Conservation (phyloP, 1,140 invertebrate species). For the Dysdera silvatica region DNA sequence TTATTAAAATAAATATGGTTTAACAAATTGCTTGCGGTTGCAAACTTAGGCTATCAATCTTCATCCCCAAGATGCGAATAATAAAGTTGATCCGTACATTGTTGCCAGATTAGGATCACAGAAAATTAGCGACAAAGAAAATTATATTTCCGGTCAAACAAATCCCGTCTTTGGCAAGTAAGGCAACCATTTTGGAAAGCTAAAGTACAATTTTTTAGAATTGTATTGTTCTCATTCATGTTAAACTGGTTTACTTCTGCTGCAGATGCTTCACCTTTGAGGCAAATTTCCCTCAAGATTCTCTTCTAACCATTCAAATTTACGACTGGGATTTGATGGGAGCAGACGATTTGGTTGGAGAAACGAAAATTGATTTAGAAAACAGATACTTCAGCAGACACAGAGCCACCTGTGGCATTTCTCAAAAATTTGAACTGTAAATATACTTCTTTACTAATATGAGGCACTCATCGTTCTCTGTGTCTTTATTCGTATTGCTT, state of each 20-base stretch:
- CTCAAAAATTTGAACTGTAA: slow-evolving; percentile 75
- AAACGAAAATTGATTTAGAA: slow-evolving; percentile 83
- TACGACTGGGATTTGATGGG: slow-evolving; percentile 82
- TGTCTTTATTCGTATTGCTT: not conserved
- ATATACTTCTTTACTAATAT: not conserved
- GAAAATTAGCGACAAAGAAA: slow-evolving; percentile 73
- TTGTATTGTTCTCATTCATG: not conserved
- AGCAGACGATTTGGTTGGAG: slow-evolving; percentile 79
- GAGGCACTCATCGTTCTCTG: not conserved
- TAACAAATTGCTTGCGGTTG: not conserved
- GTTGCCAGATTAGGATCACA: slow-evolving; percentile 72
- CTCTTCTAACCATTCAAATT: slow-evolving; percentile 69
- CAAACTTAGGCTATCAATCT: slow-evolving; percentile 64
- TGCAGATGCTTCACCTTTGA: slow-evolving; percentile 79
- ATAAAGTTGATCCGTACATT: slow-evolving; percentile 86
- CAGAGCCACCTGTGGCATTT: slow-evolving; percentile 73
- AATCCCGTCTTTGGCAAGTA: slow-evolving; percentile 86
- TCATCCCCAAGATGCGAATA: slow-evolving; percentile 81
- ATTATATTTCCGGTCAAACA: slow-evolving; percentile 81
- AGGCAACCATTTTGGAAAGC: slow-evolving; percentile 38
- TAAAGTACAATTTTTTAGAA: not conserved
- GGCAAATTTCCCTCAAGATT: slow-evolving; percentile 81
- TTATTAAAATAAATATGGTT: not conserved
- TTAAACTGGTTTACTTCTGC: slow-evolving; percentile 22
- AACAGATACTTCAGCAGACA: slow-evolving; percentile 82